These are phyloP conservation scores for Drosophila paulistorum DNA, from an alignment of 1,140 invertebrate genomes.

Conservation along the genomic window DNA sequence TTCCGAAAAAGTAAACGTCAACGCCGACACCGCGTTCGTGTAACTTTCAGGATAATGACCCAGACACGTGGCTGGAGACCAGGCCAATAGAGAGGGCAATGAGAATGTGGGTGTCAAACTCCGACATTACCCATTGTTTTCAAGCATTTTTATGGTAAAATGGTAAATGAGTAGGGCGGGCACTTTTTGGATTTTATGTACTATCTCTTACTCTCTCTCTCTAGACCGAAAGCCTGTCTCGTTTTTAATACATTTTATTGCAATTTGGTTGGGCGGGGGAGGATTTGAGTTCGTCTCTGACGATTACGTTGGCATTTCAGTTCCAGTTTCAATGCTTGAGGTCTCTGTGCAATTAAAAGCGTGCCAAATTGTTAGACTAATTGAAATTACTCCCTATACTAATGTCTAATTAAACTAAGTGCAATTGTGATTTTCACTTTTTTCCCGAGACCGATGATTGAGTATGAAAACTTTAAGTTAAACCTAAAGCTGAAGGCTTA, in stretches of 20 bases:
- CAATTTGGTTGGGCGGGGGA: slow-evolving; percentile 48
- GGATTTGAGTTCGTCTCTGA: slow-evolving; percentile 36
- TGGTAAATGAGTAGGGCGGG: slow-evolving; percentile 55
- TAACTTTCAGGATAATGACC: slow-evolving; percentile 82
- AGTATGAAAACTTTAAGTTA: not conserved
- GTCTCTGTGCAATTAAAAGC: slow-evolving; percentile 61
- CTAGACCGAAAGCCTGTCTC: slow-evolving; percentile 28
- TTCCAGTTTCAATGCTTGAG: slow-evolving; percentile 1
- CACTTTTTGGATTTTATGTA: slow-evolving; percentile 42
- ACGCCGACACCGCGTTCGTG: slow-evolving; percentile 67
- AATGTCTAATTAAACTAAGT: slow-evolving; percentile 70
- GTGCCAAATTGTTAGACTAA: slow-evolving; percentile 66
- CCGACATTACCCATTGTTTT: slow-evolving; percentile 48
- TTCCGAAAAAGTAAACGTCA: slow-evolving; percentile 56
- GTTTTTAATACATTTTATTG: slow-evolving; percentile 81
- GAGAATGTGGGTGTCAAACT: slow-evolving; percentile 15
- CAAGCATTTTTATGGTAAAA: slow-evolving; percentile 76
- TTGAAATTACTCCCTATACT: slow-evolving; percentile 59
- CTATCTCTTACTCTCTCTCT: not conserved
- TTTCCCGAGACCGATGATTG: not conserved
- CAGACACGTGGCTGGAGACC: slow-evolving; percentile 74
- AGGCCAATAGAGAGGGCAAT: slow-evolving; percentile 9
- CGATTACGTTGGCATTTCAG: slow-evolving; percentile 36
- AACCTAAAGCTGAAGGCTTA: no score
- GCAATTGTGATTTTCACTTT: slow-evolving; percentile 45